These are phyloP conservation scores for Probosciger aterrimus DNA, from an alignment of 2,113 vertebrate species.

Conservation along the genomic window DNA sequence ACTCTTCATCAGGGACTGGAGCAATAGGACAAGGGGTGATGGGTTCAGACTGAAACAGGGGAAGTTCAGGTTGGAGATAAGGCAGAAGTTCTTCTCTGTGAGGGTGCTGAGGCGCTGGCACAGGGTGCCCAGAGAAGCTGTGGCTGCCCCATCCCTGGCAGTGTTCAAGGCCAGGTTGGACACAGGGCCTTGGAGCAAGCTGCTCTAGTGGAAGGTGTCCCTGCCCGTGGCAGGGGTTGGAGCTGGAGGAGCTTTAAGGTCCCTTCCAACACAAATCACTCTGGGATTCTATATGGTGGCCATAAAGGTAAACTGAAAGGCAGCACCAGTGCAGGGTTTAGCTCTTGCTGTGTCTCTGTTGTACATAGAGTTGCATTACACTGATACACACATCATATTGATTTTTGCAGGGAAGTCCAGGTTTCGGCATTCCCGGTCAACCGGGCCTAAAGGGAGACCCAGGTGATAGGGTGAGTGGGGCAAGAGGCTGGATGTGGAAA, in stretches of 20 bases:
- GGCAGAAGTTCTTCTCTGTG: too few species aligned
- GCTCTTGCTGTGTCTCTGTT: background rate
- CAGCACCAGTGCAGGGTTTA: background rate
- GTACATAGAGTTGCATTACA: fast-evolving
- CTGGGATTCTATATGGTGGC: background rate
- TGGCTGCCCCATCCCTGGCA: too few species aligned
- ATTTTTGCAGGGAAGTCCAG: conserved; percentile 78
- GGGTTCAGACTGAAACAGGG: too few species aligned
- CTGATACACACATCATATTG: background rate
- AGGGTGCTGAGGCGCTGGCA: too few species aligned
- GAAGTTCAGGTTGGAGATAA: too few species aligned
- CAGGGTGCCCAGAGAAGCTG: too few species aligned
- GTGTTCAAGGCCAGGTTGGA: too few species aligned
- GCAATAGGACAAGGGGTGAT: too few species aligned
- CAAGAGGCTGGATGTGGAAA: background rate
- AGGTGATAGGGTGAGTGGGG: conserved; percentile 83
- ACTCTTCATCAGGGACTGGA: too few species aligned
- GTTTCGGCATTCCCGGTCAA: conserved; percentile 88
- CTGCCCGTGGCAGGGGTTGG: background rate
- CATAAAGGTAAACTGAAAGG: background rate
- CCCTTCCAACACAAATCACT: background rate
- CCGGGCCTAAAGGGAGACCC: conserved; percentile 84
- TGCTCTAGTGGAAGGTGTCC: background rate
- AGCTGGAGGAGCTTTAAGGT: background rate
- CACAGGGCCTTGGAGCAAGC: background rate